Base-by-base conservation (phyloP, 2,888 invertebrate species). In the Caenorhabditis sp. region DNA sequence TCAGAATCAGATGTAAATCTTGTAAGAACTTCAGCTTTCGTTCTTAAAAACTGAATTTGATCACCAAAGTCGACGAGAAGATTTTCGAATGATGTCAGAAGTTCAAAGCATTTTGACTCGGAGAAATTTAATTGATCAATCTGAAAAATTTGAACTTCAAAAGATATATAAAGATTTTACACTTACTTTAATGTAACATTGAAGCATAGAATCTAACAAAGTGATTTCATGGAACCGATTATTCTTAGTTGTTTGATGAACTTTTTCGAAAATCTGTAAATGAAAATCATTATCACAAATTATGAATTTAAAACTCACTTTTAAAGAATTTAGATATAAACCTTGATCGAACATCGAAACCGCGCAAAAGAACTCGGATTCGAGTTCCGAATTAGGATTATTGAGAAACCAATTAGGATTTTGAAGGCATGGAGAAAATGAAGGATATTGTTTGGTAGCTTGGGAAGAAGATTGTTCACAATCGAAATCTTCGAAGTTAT, bases 181-280 rank as follows among this genome's bases (percentile, higher is more conserved):
- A n/a, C n/a, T 1, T 53, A 21, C 43, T 20, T 62, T 43, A 21
- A 72, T 62, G 17, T 23, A 66, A 25, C 73, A 73, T 25, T 73
- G 68, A 14, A 73, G 63, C 23, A 69, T 59, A 0, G 73, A 69
- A 27, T 73, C 73, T 52, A 69, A 62, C 7, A 69, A 54, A 66
- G 63, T 69, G n/a, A 73, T 65, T 38, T 73, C 69, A 52, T 73
- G 73, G 7, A 65, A 62, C 12, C 73, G 63, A 27, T 73, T 73
- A 61, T 73, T 68, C 52, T 73, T 69, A 3, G 66, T 66, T n/a
- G 49, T 61, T 7, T 56, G 53, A 10, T 59, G 58, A 36, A 72
- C 17, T 63, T 49, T 20, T 36, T 63, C 1, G 23, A 62, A 52
- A 27, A 62, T 53, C 26, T 52, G 23, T n/a, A n/a, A n/a, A n/a